Evolutionary conservation across 2,797 vertebrate genomes (phyloP).

Genomic region (Aulostomus chinensis): DNA sequence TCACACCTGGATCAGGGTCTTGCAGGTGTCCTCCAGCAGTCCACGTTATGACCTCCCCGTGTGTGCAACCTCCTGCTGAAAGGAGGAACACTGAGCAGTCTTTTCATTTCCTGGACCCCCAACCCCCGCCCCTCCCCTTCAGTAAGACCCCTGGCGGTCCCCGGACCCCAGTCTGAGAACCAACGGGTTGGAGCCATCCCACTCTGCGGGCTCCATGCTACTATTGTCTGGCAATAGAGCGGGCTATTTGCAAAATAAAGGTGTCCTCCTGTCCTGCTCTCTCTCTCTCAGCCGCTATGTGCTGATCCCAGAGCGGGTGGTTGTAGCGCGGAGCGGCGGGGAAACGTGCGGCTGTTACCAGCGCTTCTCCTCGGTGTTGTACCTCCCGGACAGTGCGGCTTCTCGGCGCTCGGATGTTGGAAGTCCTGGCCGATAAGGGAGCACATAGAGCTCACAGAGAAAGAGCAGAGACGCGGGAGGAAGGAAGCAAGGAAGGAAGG

Average conservation of each 20-base stretch:
- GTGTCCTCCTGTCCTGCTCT: constrained; percentile 28
- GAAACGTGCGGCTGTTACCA: constrained; percentile 8
- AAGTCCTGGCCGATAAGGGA: constrained; percentile 37
- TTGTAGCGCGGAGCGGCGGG: neutral
- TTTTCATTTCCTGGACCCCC: constrained; percentile 16
- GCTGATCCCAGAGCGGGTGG: constrained; percentile 2
- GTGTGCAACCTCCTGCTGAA: neutral
- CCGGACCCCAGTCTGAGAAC: constrained; percentile 54
- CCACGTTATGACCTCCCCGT: too few relatives aligned
- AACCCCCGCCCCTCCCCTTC: neutral
- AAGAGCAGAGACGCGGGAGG: constrained; percentile 43
- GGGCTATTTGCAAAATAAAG: constrained; percentile 69
- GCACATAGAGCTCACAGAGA: constrained; percentile 29
- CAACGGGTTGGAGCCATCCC: constrained; percentile 53
- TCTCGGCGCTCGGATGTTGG: constrained; percentile 57
- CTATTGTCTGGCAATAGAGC: constrained; percentile 65
- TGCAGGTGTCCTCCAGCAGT: too few relatives aligned
- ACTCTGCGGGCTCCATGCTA: constrained; percentile 60
- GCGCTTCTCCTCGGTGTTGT: constrained; percentile 3
- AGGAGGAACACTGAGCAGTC: constrained; percentile 4
- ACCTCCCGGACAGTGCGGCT: constrained; percentile 24
- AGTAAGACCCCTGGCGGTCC: constrained; percentile 35
- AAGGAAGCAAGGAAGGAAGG: constrained; percentile 18
- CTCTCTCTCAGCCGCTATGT: constrained; percentile 17
- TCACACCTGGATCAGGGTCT: too few relatives aligned